A percentile compares a stretch with the other conserved stretches of the same genome.
These are phyloP conservation scores for Phrynosoma platyrhinos DNA, from an alignment of 2,113 vertebrate species.

Conservation along the genomic window DNA sequence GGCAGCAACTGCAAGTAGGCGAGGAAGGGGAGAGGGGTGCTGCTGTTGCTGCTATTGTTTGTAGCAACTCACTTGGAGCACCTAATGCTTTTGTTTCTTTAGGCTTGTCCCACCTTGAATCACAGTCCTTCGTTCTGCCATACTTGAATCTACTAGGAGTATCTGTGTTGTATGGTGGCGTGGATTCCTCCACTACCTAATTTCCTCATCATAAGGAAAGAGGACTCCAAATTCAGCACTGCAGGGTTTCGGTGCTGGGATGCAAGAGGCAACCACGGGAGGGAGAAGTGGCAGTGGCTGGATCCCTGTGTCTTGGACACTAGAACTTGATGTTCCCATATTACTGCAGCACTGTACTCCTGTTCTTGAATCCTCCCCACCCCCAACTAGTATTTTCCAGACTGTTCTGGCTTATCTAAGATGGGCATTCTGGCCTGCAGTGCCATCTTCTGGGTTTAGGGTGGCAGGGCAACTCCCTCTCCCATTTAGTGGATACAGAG, in stretches of 20 bases:
- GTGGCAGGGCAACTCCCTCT: background rate
- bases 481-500: background rate
- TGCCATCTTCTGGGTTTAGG: conserved; percentile 29
- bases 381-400: conserved; percentile 7
- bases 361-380: background rate
- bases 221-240: background rate
- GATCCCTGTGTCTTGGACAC: background rate
- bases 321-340: background rate
- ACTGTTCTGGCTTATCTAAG: conserved; percentile 13
- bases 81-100: background rate
- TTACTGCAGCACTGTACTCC: background rate
- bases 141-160: background rate
- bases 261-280: background rate
- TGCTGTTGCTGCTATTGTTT: background rate
- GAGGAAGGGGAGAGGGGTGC: background rate
- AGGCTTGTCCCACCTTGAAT: background rate
- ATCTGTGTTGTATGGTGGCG: background rate
- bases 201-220: background rate
- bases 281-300: background rate
- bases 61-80: background rate
- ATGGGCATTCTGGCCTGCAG: background rate
- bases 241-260: background rate
- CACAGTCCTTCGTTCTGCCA: background rate
- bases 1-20: background rate
- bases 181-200: background rate